A percentile compares a stretch with the other conserved stretches of the same genome.
These are phyloP conservation scores for Lindbergichthys nudifrons DNA, from an alignment of 2,797 vertebrate genomes.

Conservation along the genomic window DNA sequence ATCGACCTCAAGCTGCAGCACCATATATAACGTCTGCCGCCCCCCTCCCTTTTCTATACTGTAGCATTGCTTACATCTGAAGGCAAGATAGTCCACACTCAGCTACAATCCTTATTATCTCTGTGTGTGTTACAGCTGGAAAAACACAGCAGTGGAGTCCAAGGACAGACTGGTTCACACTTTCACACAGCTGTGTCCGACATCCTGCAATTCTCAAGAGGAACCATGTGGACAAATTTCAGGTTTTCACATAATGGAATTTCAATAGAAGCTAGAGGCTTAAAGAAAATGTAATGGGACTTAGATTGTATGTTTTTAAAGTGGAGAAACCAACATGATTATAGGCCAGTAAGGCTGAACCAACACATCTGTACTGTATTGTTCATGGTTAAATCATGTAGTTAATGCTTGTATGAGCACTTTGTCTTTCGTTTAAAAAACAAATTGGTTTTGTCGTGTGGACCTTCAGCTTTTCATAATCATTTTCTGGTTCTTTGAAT, in stretches of 20 bases:
- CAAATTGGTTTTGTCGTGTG: conserved; percentile 43
- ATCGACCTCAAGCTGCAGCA: conserved; percentile 29
- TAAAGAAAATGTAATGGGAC: conserved; percentile 30
- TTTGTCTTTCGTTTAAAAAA: conserved; percentile 33
- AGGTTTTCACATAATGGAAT: conserved; percentile 54
- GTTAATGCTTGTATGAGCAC: conserved; percentile 36
- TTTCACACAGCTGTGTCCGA: conserved; percentile 66
- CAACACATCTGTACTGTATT: conserved; percentile 5
- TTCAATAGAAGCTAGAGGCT: conserved; percentile 48
- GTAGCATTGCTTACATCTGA: conserved; percentile 48
- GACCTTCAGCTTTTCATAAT: conserved; percentile 36
- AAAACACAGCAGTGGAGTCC: conserved; percentile 52
- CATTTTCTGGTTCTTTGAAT: conserved; percentile 49
- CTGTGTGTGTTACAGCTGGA: conserved; percentile 67
- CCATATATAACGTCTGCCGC: conserved; percentile 19
- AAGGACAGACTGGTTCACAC: conserved; percentile 54
- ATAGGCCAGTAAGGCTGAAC: conserved; percentile 21
- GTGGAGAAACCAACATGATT: conserved; percentile 42
- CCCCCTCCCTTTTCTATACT: conserved; percentile 8
- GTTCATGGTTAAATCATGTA: conserved; percentile 30
- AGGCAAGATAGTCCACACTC: conserved; percentile 46
- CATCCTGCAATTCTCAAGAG: conserved; percentile 58
- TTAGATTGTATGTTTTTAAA: conserved; percentile 43
- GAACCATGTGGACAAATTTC: conserved; percentile 43
- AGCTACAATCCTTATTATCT: conserved; percentile 47